Evolutionary conservation across 2,113 vertebrate genomes (phyloP).

Genomic region (Nycticorax nycticorax): DNA sequence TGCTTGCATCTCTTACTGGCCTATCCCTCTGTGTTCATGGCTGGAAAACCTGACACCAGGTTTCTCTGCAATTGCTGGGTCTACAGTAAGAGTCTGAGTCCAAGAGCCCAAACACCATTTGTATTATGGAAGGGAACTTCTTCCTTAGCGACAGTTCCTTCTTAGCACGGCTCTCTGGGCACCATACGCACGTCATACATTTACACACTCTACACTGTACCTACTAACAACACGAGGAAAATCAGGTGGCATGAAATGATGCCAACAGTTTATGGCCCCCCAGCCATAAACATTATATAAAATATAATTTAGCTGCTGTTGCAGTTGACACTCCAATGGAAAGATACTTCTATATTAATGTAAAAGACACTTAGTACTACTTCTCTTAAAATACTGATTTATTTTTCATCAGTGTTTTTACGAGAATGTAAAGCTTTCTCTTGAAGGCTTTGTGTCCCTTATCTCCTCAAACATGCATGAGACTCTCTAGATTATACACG

Average conservation of each 20-base stretch:
- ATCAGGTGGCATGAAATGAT: not conserved
- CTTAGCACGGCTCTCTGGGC: accelerated
- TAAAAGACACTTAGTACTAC: not conserved
- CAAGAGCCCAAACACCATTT: not conserved
- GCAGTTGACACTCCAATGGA: not conserved
- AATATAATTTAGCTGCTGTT: not conserved
- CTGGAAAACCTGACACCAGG: not conserved
- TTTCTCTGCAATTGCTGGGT: not conserved
- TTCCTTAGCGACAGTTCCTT: not conserved
- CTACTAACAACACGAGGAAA: not conserved
- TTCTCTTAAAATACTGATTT: not conserved
- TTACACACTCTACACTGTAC: not conserved
- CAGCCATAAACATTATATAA: not conserved
- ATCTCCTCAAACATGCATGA: not conserved
- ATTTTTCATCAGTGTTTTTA: not conserved
- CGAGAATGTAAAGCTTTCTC: not conserved
- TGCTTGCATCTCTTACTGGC: not conserved
- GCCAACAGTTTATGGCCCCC: not conserved
- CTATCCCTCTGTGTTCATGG: not conserved
- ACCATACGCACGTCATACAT: accelerated
- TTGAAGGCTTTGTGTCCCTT: not conserved
- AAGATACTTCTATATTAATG: not conserved
- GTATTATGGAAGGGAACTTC: not conserved
- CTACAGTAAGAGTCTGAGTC: not conserved
- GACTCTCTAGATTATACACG: not conserved